Conservation (phyloP, 2,888 invertebrate genomes). For the Ophioninae sp. region DNA sequence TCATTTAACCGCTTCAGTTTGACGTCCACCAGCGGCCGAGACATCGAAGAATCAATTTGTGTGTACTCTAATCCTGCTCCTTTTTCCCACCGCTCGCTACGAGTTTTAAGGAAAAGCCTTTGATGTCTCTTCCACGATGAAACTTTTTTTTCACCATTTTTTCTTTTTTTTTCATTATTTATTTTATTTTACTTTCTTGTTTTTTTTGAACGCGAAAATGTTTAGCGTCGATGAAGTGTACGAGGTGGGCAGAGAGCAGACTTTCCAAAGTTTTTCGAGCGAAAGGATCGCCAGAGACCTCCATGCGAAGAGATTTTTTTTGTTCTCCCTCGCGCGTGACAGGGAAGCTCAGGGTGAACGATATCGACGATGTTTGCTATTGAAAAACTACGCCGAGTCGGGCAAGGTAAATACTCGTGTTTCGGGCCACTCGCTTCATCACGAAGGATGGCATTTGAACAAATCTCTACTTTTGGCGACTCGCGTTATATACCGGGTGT, state of each 20-base stretch:
- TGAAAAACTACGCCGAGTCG: slow-evolving; percentile 1
- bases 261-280: slow-evolving; percentile 26
- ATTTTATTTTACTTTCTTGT: not conserved
- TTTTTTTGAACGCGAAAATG: not conserved
- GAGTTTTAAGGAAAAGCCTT: slow-evolving; percentile 7
- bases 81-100: not conserved
- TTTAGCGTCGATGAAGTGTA: not conserved
- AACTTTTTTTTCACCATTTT: not conserved
- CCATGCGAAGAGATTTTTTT: slow-evolving; percentile 2
- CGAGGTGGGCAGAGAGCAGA: slow-evolving; percentile 7
- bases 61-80: not conserved
- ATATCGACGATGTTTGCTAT: not conserved
- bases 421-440: slow-evolving; percentile 41
- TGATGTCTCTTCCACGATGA: not conserved
- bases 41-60: not conserved
- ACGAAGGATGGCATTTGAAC: not conserved
- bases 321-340: not conserved
- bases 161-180: not conserved
- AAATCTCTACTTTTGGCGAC: not conserved
- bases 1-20: not conserved
- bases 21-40: not conserved
- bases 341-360: slow-evolving; percentile 24
- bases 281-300: slow-evolving; percentile 23
- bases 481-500: no score
- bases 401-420: slow-evolving; percentile 44